Base-by-base conservation (phyloP, 2,888 invertebrate genomes). In the Dorcus parallelipipedus region DNA sequence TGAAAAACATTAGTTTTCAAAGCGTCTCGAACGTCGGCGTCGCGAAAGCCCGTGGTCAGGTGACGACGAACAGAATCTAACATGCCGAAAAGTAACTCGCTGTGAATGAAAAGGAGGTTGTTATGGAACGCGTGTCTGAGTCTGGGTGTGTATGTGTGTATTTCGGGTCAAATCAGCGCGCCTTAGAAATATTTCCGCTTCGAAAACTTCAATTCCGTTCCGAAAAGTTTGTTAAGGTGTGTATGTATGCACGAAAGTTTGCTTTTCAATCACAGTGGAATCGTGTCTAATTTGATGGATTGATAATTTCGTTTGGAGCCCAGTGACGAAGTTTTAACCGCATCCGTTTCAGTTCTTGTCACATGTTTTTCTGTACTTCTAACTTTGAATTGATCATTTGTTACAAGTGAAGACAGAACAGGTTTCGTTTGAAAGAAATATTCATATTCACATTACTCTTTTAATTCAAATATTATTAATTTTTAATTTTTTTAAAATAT, bases 1-100 rank as follows among this genome's bases (percentile, higher is more conserved):
- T 47, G 47, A 26, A 60, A 60, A 50, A 57, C 42, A 54, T 48
- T 54, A 49, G 26, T 42, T 17, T 17, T 14, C n/a, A 47, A 17
- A 47, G 26, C 47, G 14, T n/a, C 9, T 17, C n/a, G 47, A 2
- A n/a, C 14, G 47, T 14, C 47, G 47, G 26, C 47, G 8, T 17
- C 23, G 17, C 47, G 4, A 17, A 47, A 47, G 23, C 26, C 20
- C 14, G 10, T 17, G 20, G 47, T 26, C 20, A 47, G 26, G 10
- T 47, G 47, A 23, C 47, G 47, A 23, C 26, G 26, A 33, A 33
- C 26, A 33, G 26, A 33, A 33, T 33, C 26, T 33, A 33, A 33
- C 26, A 33, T 33, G 26, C 26, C 26, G 26, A 33, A 7, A 33
- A 33, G 26, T 33, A 33, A 33, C 26, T 33, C 26, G 7, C 26